Conservation (phyloP, 2,888 invertebrate species). For the Eupithecia abbreviata region DNA sequence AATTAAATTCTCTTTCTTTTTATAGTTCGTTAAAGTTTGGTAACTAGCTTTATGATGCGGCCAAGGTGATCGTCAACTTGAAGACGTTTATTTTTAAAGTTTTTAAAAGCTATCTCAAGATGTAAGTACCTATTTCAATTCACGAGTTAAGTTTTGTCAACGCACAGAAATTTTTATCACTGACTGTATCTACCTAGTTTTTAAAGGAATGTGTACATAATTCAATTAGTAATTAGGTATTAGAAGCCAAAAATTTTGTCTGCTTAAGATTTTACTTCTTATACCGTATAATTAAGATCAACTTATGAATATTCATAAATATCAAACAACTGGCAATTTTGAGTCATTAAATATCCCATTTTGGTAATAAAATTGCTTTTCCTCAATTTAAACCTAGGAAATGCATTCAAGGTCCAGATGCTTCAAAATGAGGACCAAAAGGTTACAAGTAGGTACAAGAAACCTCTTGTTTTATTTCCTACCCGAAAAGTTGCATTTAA, state of each 20-base stretch:
- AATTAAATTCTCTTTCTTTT: too few relatives aligned
- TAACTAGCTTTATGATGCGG: not conserved
- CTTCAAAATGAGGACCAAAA: constrained; percentile 26
- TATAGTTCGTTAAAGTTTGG: not conserved
- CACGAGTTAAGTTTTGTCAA: not conserved
- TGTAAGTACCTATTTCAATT: not conserved
- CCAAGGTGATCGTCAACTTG: not conserved
- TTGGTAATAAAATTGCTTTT: constrained; percentile 23
- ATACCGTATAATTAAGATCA: constrained; percentile 16
- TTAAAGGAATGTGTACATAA: not conserved
- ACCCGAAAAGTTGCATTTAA: not conserved
- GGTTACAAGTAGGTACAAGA: constrained; percentile 34
- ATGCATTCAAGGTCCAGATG: constrained; percentile 40
- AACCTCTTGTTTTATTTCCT: constrained; percentile 17
- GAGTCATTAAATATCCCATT: constrained; percentile 25
- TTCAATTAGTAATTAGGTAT: not conserved
- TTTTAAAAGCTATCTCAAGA: not conserved
- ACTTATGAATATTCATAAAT: constrained; percentile 24
- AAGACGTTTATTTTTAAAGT: not conserved
- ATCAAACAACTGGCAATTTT: constrained; percentile 17
- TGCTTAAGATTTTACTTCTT: not conserved
- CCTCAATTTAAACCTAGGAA: constrained; percentile 40
- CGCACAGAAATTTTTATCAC: not conserved
- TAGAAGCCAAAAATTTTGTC: not conserved
- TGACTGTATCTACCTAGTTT: not conserved